Evolutionary conservation across 2,888 invertebrate species (phyloP).

Genomic region (Willowsia nigromaculata): DNA sequence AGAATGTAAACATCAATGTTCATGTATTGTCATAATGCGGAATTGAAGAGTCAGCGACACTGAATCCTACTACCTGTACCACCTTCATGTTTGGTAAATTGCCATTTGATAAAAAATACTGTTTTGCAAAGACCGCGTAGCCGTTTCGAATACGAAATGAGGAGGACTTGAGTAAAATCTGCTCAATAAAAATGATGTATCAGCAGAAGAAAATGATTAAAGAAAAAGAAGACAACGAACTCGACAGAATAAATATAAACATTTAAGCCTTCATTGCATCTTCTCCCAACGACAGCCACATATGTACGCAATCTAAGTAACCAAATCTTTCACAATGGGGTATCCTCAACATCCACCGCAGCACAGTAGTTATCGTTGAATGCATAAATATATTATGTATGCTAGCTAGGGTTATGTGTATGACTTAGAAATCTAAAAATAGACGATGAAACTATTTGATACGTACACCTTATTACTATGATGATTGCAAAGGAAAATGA

Average conservation of each 20-base stretch:
- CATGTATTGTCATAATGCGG: constrained; percentile 5
- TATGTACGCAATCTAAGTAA: neutral
- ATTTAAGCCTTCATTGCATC: constrained; percentile 11
- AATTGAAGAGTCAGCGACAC: neutral
- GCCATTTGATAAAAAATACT: constrained; percentile 18
- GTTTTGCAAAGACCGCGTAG: constrained; percentile 41
- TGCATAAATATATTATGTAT: neutral
- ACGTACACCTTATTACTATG: neutral
- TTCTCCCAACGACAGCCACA: neutral
- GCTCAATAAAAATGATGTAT: constrained; percentile 38
- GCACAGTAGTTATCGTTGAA: constrained; percentile 8
- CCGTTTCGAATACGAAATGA: constrained; percentile 62
- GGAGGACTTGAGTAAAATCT: constrained; percentile 34
- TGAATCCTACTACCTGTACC: neutral
- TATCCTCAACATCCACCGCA: neutral
- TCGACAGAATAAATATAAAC: constrained; percentile 43
- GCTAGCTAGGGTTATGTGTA: neutral
- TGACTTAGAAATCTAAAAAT: constrained; percentile 57
- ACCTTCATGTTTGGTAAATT: neutral
- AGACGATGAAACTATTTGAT: constrained; percentile 8
- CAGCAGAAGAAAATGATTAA: constrained; percentile 18
- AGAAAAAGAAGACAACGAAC: constrained; percentile 54
- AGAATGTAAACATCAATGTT: neutral
- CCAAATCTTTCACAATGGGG: constrained; percentile 33
- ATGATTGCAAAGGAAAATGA: neutral